Percentiles rank a stretch among this genome's conserved stretches.
Conservation (phyloP, 2,113 vertebrate genomes). For the Sula dactylatra region DNA sequence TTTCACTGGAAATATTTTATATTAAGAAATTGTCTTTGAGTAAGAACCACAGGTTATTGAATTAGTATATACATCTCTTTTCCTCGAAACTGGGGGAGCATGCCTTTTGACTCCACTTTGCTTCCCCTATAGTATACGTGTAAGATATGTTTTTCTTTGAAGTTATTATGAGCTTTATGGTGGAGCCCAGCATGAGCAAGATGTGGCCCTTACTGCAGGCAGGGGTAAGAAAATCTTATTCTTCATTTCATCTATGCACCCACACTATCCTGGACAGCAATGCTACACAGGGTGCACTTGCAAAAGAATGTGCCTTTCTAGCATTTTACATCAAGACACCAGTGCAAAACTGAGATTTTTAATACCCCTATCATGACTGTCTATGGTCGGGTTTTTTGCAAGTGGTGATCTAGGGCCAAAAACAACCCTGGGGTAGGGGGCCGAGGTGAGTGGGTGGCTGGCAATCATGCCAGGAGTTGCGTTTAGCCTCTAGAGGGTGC, state of each 20-base stretch:
- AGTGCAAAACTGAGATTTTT: background rate
- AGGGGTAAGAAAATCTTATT: background rate
- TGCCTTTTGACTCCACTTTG: background rate
- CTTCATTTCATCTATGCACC: background rate
- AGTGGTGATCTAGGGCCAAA: background rate
- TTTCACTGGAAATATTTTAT: background rate
- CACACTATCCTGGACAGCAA: rapidly evolving
- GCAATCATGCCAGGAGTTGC: background rate
- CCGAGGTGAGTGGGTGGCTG: background rate
- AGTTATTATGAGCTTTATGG: background rate
- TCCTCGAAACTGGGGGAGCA: rapidly evolving
- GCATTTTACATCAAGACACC: background rate
- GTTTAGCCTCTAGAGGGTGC: conserved; percentile 12
- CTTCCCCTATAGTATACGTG: rapidly evolving
- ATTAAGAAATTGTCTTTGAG: background rate
- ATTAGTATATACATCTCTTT: background rate
- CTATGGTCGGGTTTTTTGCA: background rate
- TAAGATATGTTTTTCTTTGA: background rate
- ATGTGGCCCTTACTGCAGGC: background rate
- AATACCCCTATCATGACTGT: rapidly evolving
- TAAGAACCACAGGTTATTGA: background rate
- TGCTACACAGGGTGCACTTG: background rate
- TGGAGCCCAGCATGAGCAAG: background rate
- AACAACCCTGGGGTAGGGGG: background rate
- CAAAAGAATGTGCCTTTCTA: background rate